Evolutionary conservation across 2,797 vertebrate species (phyloP).

Genomic region (Rhinatrema bivittatum): DNA sequence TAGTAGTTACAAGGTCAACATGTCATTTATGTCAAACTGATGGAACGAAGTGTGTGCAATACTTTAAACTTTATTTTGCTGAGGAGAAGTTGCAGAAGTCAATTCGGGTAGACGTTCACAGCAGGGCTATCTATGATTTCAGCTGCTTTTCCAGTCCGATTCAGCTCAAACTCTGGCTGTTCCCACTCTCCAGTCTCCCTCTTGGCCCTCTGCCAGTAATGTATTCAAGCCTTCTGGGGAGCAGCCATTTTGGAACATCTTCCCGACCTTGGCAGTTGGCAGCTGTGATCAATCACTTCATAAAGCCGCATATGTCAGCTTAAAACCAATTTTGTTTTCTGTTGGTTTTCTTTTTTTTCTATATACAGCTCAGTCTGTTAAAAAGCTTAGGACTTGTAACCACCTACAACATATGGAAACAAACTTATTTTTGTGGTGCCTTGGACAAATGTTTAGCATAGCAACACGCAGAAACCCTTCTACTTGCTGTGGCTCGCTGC

Average conservation of each 20-base stretch:
- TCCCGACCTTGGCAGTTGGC: constrained; percentile 24
- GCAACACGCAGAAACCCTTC: too few relatives aligned
- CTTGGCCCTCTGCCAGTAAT: constrained; percentile 6
- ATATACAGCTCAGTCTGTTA: constrained; percentile 44
- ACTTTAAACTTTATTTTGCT: too few relatives aligned
- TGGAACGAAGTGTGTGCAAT: too few relatives aligned
- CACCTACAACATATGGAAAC: constrained; percentile 26
- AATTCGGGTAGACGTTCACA: too few relatives aligned
- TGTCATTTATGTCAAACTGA: too few relatives aligned
- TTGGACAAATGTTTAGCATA: too few relatives aligned
- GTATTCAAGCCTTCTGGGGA: not conserved
- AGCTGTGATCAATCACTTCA: constrained; percentile 41
- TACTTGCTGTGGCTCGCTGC: too few relatives aligned
- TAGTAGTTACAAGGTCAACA: too few relatives aligned
- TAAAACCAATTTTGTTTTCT: constrained; percentile 38
- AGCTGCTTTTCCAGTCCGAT: constrained; percentile 21
- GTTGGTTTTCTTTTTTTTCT: too few relatives aligned
- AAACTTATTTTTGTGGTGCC: too few relatives aligned
- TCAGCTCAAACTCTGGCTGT: constrained; percentile 11
- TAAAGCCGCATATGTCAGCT: constrained; percentile 41
- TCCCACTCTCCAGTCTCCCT: not conserved
- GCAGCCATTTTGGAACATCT: constrained; percentile 31
- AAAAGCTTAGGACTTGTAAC: constrained; percentile 37
- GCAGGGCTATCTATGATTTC: too few relatives aligned
- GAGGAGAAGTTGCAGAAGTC: too few relatives aligned